Evolutionary conservation across 2,888 invertebrate species (phyloP), one percentile per base, ranked within the genome.

Genomic region (Prosapia bicincta): DNA sequence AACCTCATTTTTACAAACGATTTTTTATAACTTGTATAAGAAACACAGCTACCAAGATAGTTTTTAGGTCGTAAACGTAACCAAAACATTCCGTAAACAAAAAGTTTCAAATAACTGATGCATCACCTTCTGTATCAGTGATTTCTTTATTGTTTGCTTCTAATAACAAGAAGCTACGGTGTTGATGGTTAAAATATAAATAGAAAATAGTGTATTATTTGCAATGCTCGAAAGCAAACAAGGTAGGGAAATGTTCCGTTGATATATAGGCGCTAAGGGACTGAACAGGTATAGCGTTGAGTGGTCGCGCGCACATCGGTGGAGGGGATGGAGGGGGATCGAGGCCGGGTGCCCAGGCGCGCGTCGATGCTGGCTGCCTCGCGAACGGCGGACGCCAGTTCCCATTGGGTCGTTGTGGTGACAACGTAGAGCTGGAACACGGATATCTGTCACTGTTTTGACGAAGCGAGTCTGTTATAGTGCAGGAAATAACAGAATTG

Each of bases 241-340:
- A 67, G 72, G 43, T 67, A 67, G 72, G 72, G 65, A 67, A 72
- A 66, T 67, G 72, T 72, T 72, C 38, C 72, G 67, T 72, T 72
- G 72, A 72, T 72, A 67, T 72, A 66, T 38, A 38, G 38, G 38
- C 38, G 38, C 38, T 38, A 38, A 38, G 38, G 38, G 38, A 38
- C 38, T 3, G 38, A 38, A 38, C 38, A 38, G 38, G 38, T 38
- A 38, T 9, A 38, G 7, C 38, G 38, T 13, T 13, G 38, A 38
- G 38, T n/a, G n/a, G n/a, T 38, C 38, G 38, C 38, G 38, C 38
- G 38, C 38, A 38, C 38, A 13, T 15, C 38, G 15, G 38, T 38
- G 3, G 28, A 3, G 9, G 28, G 28, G 28, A 28, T 3, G 38
- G 38, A 10, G 38, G 38, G 10, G 38, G 3, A 38, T 38, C 38